phyloP scores from a whole-genome alignment of 2,888 invertebrate genomes.

The Caenorhabditis parvicauda region DNA sequence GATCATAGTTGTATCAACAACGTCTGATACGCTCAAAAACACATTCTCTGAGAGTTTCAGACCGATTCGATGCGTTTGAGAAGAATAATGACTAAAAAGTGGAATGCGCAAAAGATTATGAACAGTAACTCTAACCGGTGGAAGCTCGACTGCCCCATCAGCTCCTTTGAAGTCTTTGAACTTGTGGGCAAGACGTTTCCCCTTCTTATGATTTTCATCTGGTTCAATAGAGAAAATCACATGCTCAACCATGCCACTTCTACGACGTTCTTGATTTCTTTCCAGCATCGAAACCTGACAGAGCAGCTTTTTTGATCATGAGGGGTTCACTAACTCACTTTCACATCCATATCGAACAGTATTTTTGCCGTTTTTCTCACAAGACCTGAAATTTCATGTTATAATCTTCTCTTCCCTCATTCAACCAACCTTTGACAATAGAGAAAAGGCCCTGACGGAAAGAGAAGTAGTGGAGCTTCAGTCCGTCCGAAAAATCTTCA shows the following conservation, averaged over 20 bases:
- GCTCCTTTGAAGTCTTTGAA: conserved; percentile 22
- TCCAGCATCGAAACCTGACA: conserved; percentile 47
- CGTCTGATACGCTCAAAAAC: too few species aligned
- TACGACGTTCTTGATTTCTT: conserved; percentile 49
- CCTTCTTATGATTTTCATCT: conserved; percentile 39
- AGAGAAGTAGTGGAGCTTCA: conserved; percentile 55
- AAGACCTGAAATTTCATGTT: conserved; percentile 21
- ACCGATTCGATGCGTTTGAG: too few species aligned
- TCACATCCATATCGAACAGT: conserved; percentile 52
- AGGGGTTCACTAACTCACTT: conserved; percentile 14
- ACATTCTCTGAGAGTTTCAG: too few species aligned
- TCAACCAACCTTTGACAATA: conserved; percentile 42
- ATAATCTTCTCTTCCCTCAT: not conserved
- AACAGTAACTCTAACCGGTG: too few species aligned
- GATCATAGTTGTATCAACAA: too few species aligned
- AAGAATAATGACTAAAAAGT: too few species aligned
- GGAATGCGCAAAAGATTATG: too few species aligned
- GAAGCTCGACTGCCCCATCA: too few species aligned
- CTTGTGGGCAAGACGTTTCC: conserved; percentile 35
- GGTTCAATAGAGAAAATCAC: conserved; percentile 51
- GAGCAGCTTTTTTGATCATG: not conserved
- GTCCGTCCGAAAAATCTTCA: conserved; percentile 34
- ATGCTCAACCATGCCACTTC: conserved; percentile 51
- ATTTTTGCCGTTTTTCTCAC: conserved; percentile 41
- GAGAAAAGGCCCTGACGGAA: conserved; percentile 54